Evolutionary conservation across 2,797 vertebrate genomes (phyloP), one percentile per base, ranked within the genome.

Genomic region (Mus spretus): DNA sequence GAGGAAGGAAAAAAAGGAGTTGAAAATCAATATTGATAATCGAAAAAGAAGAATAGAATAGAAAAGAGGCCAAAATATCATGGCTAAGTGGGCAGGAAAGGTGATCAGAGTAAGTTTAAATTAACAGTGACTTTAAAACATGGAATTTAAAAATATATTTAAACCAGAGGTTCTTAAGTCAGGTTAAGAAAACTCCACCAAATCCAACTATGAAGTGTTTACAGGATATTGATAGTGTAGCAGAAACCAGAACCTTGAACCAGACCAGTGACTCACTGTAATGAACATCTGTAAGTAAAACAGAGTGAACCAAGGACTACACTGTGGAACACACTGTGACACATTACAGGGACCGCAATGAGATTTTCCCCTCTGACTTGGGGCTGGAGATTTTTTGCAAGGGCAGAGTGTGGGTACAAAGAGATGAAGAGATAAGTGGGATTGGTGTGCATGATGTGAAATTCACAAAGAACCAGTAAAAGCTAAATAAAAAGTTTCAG

Each of bases 1-100:
- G 26, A 86, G 8, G 34, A 65, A 61, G 10, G 10, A 83, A 93
- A 95, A 90, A 11, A 79, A 74, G 44, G 17, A 53, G n/a, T 96
- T 59, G 70, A 84, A 74, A 84, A 67, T 13, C 65, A 87, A 50
- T 47, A 65, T 65, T 89, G 89, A 44, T 67, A 74, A 92, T 75
- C 53, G 63, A 89, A 96, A 94, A 92, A 22, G 44, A 72, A 67
- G n/a, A 63, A 93, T 3, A 87, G 40, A 88, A 77, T 20, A 81
- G 37, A 65, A 93, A 65, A 75, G 3, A 57, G 37, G 59, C 20
- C 44, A 90, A 61, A 24, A 44, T 31, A 83, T 6, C 50, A 88
- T 61, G 20, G 10, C n/a, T 72, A 89, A 91, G 20, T 83, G 59
- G 14, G 57, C 90, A 96, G 79, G 59, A 63, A 84, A 90, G 47